Evolutionary conservation across 2,797 vertebrate species (phyloP).

Genomic region (Bufotes viridis): DNA sequence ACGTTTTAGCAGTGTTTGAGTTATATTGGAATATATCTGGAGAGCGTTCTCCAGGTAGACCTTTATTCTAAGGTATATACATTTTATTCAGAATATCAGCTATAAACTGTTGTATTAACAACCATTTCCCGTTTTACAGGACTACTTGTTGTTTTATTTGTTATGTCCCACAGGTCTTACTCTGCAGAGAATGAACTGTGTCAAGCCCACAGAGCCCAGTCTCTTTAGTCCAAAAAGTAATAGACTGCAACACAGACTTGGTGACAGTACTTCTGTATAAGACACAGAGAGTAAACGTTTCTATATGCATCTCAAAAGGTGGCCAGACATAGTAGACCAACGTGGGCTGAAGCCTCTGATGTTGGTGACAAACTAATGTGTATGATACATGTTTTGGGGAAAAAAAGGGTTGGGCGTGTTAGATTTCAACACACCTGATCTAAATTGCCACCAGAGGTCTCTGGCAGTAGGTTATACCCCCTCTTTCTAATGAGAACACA

Average conservation of each 20-base stretch:
- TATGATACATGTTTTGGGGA: too few species aligned
- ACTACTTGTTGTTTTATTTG: constrained; percentile 12
- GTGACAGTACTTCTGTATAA: constrained; percentile 4
- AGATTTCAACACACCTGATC: too few species aligned
- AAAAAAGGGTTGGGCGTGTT: too few species aligned
- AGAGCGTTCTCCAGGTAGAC: not conserved
- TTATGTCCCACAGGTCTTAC: constrained; percentile 40
- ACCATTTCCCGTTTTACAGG: constrained; percentile 4
- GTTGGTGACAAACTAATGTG: too few species aligned
- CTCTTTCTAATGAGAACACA: too few species aligned
- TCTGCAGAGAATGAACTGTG: constrained; percentile 41
- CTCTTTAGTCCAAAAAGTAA: constrained; percentile 10
- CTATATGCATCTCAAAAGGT: not conserved
- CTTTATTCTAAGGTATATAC: not conserved
- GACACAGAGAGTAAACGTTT: not conserved
- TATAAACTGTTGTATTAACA: constrained; percentile 16
- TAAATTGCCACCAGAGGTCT: too few species aligned
- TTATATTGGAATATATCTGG: not conserved
- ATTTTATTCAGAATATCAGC: not conserved
- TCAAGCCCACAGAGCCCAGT: not conserved
- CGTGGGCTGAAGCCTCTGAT: too few species aligned
- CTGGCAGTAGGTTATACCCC: too few species aligned
- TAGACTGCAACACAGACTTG: constrained; percentile 5
- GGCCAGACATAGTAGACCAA: too few species aligned
- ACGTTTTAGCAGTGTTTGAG: not conserved